phyloP scores from a whole-genome alignment of 2,888 invertebrate genomes.

The Platycheirus rosarum region DNA sequence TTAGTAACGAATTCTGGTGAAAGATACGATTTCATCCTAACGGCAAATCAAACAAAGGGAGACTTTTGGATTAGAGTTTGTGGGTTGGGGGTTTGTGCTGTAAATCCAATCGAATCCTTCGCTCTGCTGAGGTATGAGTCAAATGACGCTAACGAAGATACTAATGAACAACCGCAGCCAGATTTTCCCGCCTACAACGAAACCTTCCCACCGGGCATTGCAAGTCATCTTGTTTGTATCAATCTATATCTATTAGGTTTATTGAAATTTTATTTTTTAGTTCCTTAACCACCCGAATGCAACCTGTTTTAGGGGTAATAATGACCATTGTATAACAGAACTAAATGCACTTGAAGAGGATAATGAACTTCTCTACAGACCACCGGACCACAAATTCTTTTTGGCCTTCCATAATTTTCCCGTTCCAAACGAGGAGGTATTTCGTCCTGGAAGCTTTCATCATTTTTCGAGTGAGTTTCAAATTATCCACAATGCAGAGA shows the following conservation, averaged over 20 bases:
- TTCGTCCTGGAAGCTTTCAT: conserved; percentile 74
- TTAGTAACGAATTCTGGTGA: conserved; percentile 82
- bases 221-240: conserved; percentile 36
- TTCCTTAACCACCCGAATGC: conserved; percentile 77
- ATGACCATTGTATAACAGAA: conserved; percentile 75
- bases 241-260: background rate
- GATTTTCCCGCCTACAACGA: conserved; percentile 68
- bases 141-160: conserved; percentile 28
- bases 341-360: conserved; percentile 71
- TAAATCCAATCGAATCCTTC: conserved; percentile 76
- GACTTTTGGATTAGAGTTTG: conserved; percentile 78
- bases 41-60: conserved; percentile 80
- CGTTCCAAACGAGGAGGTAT: conserved; percentile 76
- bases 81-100: conserved; percentile 76
- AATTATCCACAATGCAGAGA: conserved; percentile 29
- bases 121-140: conserved; percentile 76
- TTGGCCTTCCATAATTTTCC: conserved; percentile 76
- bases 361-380: conserved; percentile 63
- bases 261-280: conserved; percentile 37
- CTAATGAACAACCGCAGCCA: conserved; percentile 48
- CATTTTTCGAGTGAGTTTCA: conserved; percentile 78
- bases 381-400: conserved; percentile 76
- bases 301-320: conserved; percentile 68
- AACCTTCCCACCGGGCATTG: conserved; percentile 59
- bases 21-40: conserved; percentile 83